Evolutionary conservation across 2,113 vertebrate genomes (phyloP).

Genomic region (Microcebus tavaratra): DNA sequence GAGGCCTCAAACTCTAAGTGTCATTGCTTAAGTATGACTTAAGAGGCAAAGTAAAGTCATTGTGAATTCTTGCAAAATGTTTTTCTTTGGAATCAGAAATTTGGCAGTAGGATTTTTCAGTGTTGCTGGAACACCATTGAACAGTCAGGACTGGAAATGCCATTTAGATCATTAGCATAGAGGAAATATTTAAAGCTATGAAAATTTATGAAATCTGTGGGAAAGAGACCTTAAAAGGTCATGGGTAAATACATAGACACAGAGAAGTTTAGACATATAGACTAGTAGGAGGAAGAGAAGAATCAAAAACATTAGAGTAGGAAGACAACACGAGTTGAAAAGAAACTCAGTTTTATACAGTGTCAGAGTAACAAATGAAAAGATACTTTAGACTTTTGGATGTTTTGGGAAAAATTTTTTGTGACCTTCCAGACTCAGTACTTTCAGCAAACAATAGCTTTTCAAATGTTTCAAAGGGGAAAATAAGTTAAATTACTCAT

Average conservation of each 20-base stretch:
- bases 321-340: neutral
- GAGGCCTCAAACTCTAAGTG: neutral
- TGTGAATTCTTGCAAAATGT: neutral
- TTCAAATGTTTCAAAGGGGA: neutral
- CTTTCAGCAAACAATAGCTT: neutral
- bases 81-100: slow-evolving; percentile 29
- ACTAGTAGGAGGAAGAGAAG: neutral
- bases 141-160: slow-evolving; percentile 1
- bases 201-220: neutral
- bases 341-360: neutral
- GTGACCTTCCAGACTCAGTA: neutral
- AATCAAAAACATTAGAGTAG: neutral
- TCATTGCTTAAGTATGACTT: neutral
- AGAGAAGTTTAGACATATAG: neutral
- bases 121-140: neutral
- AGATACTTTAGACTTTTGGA: neutral
- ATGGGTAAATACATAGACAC: neutral
- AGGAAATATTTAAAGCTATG: neutral
- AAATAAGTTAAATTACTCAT: neutral
- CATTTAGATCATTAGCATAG: neutral
- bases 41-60: neutral
- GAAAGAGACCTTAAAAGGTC: neutral
- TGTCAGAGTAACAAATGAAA: neutral
- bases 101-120: neutral
- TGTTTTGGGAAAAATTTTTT: neutral